Conservation (phyloP, 2,113 vertebrate genomes). For the Petromus typicus region DNA sequence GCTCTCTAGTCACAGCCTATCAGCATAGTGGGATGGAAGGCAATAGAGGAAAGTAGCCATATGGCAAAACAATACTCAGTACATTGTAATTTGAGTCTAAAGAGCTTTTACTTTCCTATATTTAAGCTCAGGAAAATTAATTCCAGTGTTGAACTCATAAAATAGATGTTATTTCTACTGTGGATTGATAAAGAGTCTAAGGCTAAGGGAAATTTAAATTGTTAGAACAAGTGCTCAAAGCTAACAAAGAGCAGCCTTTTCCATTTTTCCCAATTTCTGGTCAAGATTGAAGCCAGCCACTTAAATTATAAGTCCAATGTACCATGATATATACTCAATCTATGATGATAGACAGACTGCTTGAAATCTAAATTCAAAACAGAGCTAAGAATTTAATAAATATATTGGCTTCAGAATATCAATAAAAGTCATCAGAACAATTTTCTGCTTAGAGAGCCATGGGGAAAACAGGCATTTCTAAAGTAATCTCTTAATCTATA, state of each 20-base stretch:
- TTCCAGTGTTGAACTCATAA: not conserved
- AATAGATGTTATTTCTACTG: not conserved
- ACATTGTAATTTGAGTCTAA: not conserved
- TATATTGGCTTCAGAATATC: conserved; percentile 5
- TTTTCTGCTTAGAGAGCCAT: not conserved
- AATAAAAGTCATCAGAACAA: not conserved
- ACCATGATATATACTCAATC: not conserved
- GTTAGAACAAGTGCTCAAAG: not conserved
- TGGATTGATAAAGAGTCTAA: not conserved
- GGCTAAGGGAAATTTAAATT: not conserved
- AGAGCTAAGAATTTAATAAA: not conserved
- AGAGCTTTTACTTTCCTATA: not conserved
- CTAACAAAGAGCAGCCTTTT: not conserved
- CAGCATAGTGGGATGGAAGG: not conserved
- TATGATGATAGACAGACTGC: not conserved
- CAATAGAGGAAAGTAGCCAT: not conserved
- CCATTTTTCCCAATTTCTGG: not conserved
- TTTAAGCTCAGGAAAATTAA: not conserved
- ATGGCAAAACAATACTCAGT: not conserved
- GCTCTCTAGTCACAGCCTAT: not conserved
- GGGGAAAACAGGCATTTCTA: not conserved
- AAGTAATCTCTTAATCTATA: conserved; percentile 13
- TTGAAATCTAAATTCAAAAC: conserved; percentile 49
- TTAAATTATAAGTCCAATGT: not conserved
- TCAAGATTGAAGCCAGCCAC: not conserved